phyloP scores from a whole-genome alignment of 2,113 vertebrate species.

The Dipodomys spectabilis region DNA sequence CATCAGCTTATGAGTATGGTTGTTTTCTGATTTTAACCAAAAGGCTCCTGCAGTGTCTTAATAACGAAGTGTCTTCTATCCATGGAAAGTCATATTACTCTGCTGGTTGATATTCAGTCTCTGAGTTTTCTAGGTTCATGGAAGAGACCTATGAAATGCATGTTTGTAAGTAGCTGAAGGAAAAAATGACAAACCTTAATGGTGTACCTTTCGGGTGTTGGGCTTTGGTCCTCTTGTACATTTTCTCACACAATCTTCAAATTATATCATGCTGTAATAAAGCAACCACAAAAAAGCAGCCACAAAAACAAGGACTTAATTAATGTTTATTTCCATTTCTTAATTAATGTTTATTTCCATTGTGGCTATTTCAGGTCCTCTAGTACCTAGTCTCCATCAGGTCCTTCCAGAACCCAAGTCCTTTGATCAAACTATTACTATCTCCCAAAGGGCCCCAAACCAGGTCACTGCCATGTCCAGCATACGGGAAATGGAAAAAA shows the following conservation, averaged over 20 bases:
- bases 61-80: neutral
- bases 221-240: neutral
- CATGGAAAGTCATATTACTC: neutral
- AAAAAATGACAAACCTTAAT: neutral
- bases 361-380: neutral
- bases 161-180: neutral
- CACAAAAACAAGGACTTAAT: neutral
- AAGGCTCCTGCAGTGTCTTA: neutral
- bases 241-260: slow-evolving; percentile 21
- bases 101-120: neutral
- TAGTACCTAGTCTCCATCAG: neutral
- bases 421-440: too few species aligned
- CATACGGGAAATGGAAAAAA: too few species aligned
- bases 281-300: neutral
- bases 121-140: slow-evolving; percentile 16
- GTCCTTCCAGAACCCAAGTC: too few species aligned
- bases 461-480: too few species aligned
- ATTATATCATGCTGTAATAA: neutral
- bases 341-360: neutral
- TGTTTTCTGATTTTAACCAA: neutral
- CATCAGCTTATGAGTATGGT: neutral
- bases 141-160: neutral
- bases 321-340: neutral
- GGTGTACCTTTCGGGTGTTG: rapidly evolving
- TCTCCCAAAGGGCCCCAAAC: too few species aligned